Conservation (phyloP, 2,888 invertebrate species). For the Fragum fragum region DNA sequence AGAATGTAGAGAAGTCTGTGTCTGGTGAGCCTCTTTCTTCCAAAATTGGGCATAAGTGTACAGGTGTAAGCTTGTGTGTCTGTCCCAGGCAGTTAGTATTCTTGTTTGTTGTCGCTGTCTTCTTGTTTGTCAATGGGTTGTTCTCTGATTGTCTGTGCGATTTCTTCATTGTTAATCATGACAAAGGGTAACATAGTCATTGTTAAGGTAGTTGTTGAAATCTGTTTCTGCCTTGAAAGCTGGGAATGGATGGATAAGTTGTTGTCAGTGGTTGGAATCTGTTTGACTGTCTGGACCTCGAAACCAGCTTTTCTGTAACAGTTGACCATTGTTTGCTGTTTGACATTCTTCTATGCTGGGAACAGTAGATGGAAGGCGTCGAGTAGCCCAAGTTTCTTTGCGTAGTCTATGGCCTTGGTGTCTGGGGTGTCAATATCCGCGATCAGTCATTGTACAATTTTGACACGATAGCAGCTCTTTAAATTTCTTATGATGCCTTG, state of each 20-base stretch:
- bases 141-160: not conserved
- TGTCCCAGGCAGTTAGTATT: not conserved
- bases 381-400: constrained; percentile 29
- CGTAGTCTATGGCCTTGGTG: constrained; percentile 11
- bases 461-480: constrained; percentile 29
- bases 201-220: constrained; percentile 26
- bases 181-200: constrained; percentile 29
- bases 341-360: constrained; percentile 38
- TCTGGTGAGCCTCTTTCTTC: not conserved
- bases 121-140: not conserved
- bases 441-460: constrained; percentile 35
- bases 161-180: constrained; percentile 24
- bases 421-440: constrained; percentile 13
- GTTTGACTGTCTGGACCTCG: not conserved
- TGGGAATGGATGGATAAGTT: not conserved
- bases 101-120: not conserved
- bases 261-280: not conserved
- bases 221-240: constrained; percentile 2
- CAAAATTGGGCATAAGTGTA: not conserved
- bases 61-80: not conserved
- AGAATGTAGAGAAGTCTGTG: not conserved
- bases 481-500: constrained; percentile 6
- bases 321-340: constrained; percentile 26
- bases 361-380: constrained; percentile 36
- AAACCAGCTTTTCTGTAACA: constrained; percentile 47